Conservation (phyloP, 2,888 invertebrate species). For the Lathronympha strigana region DNA sequence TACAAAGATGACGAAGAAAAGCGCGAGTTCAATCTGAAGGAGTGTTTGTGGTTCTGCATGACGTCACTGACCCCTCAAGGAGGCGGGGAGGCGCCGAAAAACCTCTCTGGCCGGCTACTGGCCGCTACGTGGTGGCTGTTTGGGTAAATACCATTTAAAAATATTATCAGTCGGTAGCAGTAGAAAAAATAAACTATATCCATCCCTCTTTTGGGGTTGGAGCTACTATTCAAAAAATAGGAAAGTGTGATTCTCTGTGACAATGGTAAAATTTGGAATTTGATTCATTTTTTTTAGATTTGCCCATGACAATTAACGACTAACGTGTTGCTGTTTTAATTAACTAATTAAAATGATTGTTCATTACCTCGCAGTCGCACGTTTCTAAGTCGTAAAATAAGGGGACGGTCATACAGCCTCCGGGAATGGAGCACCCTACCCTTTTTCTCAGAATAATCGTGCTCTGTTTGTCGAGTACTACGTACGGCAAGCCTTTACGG, state of each 20-base stretch:
- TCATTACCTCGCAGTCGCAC: background rate
- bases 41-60: slow-evolving; percentile 99
- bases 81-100: slow-evolving; percentile 98
- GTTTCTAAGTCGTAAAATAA: slow-evolving; percentile 7
- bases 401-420: slow-evolving; percentile 4
- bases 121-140: slow-evolving; percentile 99
- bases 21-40: slow-evolving; percentile 96
- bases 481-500: too few relatives aligned
- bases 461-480: too few relatives aligned
- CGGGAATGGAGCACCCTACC: background rate
- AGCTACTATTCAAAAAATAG: too few relatives aligned
- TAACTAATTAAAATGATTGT: slow-evolving; percentile 11
- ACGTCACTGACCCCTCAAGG: slow-evolving; percentile 98
- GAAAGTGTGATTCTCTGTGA: too few relatives aligned
- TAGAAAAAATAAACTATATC: too few relatives aligned
- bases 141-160: slow-evolving; percentile 81
- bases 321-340: slow-evolving; percentile 4
- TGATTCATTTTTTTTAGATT: too few relatives aligned
- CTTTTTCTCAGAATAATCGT: too few relatives aligned
- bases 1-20: slow-evolving; percentile 97
- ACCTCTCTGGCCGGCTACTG: slow-evolving; percentile 96
- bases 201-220: too few relatives aligned
- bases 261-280: too few relatives aligned
- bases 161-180: too few relatives aligned
- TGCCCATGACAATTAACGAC: too few relatives aligned